Percentiles rank a stretch among this genome's conserved stretches.
These are phyloP conservation scores for Pherbina coryleti DNA, from an alignment of 2,888 invertebrate species.

Conservation along the genomic window DNA sequence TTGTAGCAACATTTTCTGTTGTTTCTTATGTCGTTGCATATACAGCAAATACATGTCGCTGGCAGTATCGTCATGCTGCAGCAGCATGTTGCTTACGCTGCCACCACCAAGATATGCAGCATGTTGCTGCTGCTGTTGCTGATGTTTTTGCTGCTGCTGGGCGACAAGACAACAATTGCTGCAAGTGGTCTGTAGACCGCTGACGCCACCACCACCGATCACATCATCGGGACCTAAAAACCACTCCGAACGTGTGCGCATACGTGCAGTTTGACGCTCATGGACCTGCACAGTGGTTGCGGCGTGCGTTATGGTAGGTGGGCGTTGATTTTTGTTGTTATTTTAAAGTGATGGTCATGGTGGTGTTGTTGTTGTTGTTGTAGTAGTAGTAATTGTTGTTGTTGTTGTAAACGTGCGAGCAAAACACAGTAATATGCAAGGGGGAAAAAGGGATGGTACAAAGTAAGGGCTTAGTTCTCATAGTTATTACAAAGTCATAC, in stretches of 20 bases:
- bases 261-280: constrained; percentile 95
- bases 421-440: constrained; percentile 30
- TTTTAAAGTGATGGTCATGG: constrained; percentile 29
- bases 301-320: constrained; percentile 23
- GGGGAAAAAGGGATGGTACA: constrained; percentile 32
- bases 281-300: constrained; percentile 79
- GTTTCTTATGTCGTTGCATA: constrained; percentile 52
- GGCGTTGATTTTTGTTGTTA: constrained; percentile 50
- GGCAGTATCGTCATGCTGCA: constrained; percentile 41
- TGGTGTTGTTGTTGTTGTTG: constrained; percentile 27
- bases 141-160: constrained; percentile 44
- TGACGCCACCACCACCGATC: constrained; percentile 34
- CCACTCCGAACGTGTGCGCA: constrained; percentile 98
- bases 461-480: constrained; percentile 29
- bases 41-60: constrained; percentile 56
- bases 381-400: constrained; percentile 18
- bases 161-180: constrained; percentile 64
- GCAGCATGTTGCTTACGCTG: constrained; percentile 55
- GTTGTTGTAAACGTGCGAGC: constrained; percentile 33
- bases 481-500: constrained; percentile 28
- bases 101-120: constrained; percentile 61
- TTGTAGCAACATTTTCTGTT: constrained; percentile 51
- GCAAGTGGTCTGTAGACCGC: constrained; percentile 61
- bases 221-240: constrained; percentile 75
- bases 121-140: constrained; percentile 42